Percentiles rank a stretch among this genome's conserved stretches.
phyloP scores from a whole-genome alignment of 2,113 vertebrate species.

The Alaudala cheleensis region DNA sequence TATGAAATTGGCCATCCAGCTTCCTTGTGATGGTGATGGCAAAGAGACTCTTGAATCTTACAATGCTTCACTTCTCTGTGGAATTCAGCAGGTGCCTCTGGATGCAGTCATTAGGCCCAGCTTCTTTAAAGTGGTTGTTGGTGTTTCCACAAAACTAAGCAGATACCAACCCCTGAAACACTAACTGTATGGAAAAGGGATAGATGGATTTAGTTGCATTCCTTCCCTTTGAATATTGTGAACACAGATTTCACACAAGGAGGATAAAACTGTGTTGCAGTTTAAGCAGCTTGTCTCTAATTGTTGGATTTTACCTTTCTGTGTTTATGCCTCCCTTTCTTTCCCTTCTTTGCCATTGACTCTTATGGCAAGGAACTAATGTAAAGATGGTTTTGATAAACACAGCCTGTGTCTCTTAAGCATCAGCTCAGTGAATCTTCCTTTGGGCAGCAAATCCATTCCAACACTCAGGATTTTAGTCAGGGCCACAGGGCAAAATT shows the following conservation, averaged over 20 bases:
- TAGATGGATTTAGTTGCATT: neutral
- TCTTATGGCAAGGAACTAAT: neutral
- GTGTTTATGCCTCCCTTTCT: rapidly evolving
- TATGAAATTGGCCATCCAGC: conserved; percentile 23
- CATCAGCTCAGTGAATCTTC: neutral
- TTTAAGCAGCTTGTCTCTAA: neutral
- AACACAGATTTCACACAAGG: neutral
- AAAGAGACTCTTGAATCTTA: neutral
- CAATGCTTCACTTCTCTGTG: neutral
- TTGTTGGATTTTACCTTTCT: neutral
- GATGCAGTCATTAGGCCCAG: neutral
- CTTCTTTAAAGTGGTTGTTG: neutral
- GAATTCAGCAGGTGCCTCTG: neutral
- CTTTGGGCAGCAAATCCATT: neutral
- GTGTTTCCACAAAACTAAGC: neutral
- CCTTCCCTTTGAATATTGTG: neutral
- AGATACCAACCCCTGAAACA: neutral
- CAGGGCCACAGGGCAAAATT: neutral
- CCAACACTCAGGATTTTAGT: neutral
- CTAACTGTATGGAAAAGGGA: neutral
- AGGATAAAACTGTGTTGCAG: neutral
- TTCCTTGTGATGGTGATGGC: neutral
- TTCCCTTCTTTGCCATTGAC: neutral
- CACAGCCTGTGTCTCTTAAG: neutral
- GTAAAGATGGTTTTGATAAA: neutral